Conservation (phyloP, 2,888 invertebrate species). For the Diaprepes abbreviatus region DNA sequence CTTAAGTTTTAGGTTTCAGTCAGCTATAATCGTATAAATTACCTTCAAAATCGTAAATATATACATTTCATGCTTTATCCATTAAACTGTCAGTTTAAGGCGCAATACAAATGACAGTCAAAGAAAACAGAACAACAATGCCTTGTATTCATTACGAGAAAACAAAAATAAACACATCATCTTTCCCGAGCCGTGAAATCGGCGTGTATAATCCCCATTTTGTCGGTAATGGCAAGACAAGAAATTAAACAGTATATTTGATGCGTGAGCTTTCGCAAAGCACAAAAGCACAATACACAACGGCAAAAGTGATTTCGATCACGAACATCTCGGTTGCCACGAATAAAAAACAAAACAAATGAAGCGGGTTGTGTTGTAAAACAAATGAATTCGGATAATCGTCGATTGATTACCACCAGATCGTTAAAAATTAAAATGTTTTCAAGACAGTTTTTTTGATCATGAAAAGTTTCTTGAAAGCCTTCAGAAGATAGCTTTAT, state of each 20-base stretch:
- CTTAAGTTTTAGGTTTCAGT: too few species aligned
- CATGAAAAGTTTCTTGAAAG: too few species aligned
- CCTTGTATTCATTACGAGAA: constrained; percentile 15
- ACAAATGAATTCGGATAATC: constrained; percentile 1
- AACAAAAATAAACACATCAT: constrained; percentile 46
- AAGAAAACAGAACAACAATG: constrained; percentile 16
- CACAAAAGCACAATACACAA: constrained; percentile 34
- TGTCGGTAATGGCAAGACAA: constrained; percentile 38
- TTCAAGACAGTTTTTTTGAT: too few species aligned
- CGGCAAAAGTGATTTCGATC: constrained; percentile 42
- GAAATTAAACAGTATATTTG: constrained; percentile 37
- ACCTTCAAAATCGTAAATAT: too few species aligned
- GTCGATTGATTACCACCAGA: too few species aligned
- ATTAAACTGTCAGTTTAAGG: background rate
- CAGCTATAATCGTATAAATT: too few species aligned
- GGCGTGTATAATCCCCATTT: constrained; percentile 44
- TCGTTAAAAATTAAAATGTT: too few species aligned
- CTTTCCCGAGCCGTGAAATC: constrained; percentile 41
- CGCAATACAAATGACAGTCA: background rate
- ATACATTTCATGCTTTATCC: background rate
- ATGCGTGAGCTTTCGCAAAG: constrained; percentile 26
- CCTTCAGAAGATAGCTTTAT: too few species aligned
- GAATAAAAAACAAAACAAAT: constrained; percentile 22
- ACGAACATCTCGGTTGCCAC: constrained; percentile 33
- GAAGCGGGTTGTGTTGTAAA: background rate